Conservation (phyloP, 2,797 vertebrate species). For the Tangara arthus region DNA sequence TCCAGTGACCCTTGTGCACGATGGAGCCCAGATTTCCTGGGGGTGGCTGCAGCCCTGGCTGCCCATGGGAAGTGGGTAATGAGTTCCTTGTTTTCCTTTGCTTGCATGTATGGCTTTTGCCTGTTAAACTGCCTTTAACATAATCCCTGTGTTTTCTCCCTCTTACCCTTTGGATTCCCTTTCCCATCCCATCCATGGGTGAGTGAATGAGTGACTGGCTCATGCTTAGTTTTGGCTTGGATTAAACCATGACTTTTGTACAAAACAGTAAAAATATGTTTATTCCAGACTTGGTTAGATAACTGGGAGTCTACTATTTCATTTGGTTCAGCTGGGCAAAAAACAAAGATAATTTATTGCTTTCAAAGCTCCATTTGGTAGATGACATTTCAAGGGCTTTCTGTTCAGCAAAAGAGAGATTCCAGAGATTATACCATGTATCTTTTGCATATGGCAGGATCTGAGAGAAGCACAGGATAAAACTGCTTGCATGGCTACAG, state of each 20-base stretch:
- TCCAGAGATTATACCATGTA: not conserved
- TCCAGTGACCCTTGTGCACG: rapidly evolving
- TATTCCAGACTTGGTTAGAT: not conserved
- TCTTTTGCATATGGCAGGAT: not conserved
- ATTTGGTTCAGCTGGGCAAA: not conserved
- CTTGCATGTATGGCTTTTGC: not conserved
- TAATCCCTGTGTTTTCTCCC: not conserved
- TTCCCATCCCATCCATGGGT: not conserved
- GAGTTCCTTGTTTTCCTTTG: not conserved
- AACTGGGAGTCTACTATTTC: not conserved
- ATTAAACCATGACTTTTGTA: not conserved
- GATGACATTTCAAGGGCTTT: not conserved
- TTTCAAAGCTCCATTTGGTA: not conserved
- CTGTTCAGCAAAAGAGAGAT: not conserved
- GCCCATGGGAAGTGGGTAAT: not conserved
- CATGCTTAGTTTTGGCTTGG: not conserved
- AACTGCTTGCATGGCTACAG: not conserved
- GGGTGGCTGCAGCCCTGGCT: not conserved
- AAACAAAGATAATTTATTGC: not conserved
- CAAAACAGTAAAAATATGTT: not conserved
- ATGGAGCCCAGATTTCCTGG: not conserved
- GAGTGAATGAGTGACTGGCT: not conserved
- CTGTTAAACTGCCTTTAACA: not conserved
- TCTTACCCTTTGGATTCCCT: not conserved
- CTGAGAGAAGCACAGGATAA: not conserved